phyloP scores from a whole-genome alignment of 2,888 invertebrate species.

The Lysandra bellargus region DNA sequence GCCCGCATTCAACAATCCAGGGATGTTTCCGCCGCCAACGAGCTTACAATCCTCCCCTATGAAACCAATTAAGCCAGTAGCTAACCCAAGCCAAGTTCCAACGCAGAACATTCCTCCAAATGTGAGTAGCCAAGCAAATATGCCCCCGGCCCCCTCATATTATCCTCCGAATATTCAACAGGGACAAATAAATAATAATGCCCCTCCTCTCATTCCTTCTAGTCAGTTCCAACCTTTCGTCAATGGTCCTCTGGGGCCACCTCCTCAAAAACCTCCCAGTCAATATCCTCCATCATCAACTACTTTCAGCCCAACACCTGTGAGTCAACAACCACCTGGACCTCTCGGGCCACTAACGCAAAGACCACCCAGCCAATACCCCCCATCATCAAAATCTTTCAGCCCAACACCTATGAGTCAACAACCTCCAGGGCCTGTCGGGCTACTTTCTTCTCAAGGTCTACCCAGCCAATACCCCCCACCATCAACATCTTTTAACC shows the following conservation, averaged over 20 bases:
- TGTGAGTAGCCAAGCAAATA: constrained; percentile 51
- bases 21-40: constrained; percentile 52
- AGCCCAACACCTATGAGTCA: constrained; percentile 46
- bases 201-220: constrained; percentile 70
- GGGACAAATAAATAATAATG: constrained; percentile 69
- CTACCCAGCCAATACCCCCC: constrained; percentile 48
- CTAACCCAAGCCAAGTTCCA: constrained; percentile 47
- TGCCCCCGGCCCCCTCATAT: constrained; percentile 53
- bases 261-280: constrained; percentile 41
- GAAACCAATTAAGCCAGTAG: constrained; percentile 46
- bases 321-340: constrained; percentile 45
- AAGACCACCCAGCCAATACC: constrained; percentile 46
- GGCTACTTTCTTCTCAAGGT: constrained; percentile 44
- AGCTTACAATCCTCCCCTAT: constrained; percentile 60
- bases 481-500: constrained; percentile 50
- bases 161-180: constrained; percentile 55
- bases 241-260: constrained; percentile 64
- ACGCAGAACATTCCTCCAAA: constrained; percentile 52
- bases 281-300: constrained; percentile 50
- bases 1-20: constrained; percentile 70
- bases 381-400: constrained; percentile 50
- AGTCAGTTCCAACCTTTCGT: constrained; percentile 65
- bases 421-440: constrained; percentile 47
- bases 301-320: constrained; percentile 47
- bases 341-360: constrained; percentile 49